A percentile compares a stretch with the other conserved stretches of the same genome.
Evolutionary conservation across 2,797 vertebrate species (phyloP).

Genomic region (Gallinago nigripennis): DNA sequence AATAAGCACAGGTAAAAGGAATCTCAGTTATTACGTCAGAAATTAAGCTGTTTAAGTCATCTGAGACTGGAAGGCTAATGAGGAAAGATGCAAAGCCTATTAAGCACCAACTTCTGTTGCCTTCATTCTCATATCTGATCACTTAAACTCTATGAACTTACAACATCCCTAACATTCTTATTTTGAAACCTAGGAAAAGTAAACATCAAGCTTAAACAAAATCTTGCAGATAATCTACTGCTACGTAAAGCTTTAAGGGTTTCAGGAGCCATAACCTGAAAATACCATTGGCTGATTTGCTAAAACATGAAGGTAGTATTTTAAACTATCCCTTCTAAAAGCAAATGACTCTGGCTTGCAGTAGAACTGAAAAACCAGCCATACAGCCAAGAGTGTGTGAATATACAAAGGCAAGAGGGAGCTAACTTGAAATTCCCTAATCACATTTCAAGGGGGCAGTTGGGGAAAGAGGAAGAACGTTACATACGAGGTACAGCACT

Average conservation of each 20-base stretch:
- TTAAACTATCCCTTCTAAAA: neutral
- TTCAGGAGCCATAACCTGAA: neutral
- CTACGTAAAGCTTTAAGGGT: neutral
- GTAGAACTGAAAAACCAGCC: neutral
- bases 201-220: neutral
- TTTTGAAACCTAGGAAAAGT: neutral
- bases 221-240: neutral
- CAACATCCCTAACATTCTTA: neutral
- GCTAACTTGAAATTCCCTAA: neutral
- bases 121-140: neutral
- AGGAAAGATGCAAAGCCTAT: constrained; percentile 28
- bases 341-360: neutral
- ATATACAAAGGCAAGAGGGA: neutral
- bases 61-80: constrained; percentile 14
- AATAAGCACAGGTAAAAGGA: neutral
- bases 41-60: constrained; percentile 13
- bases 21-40: constrained; percentile 5
- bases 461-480: neutral
- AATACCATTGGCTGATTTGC: neutral
- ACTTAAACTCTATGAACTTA: neutral
- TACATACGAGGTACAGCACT: constrained; percentile 89
- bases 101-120: constrained; percentile 13
- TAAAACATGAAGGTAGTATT: neutral
- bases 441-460: neutral
- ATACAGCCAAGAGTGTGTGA: neutral